Base-by-base conservation (phyloP, 2,888 invertebrate genomes). In the Drosophila neutralis region DNA sequence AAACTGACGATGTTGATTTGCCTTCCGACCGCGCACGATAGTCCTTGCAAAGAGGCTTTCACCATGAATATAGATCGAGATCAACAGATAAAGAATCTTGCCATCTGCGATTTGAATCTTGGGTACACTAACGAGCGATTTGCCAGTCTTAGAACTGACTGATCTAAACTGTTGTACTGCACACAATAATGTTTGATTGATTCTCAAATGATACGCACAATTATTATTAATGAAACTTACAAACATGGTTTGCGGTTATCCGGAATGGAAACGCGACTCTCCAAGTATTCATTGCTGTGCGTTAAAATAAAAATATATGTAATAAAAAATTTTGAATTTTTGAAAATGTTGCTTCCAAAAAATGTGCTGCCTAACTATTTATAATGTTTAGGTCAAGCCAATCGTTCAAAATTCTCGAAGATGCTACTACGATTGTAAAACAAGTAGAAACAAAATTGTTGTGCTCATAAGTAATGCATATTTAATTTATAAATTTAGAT, bases 41-140 rank as follows among this genome's bases (percentile, higher is more conserved):
- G 85, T 85, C 27, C 62, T 76, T 21, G 69, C 59, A 4, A 76
- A 69, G 0, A 58, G 35, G 0, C 71, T 57, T 8, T 68, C 73
- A 1, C 83, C 83, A 38, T 87, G 88, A 13, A 72, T 56, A 31
- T 84, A 76, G 13, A 82, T 48, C 1, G 73, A 21, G 0, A 85
- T 36, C 11, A 84, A 54, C 40, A 84, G 48, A 53, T 82, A 84
- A n/a, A 73, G 64, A 3, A 53, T 36, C 2, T 57, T 18, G 0
- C 83, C 86, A 0, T 69, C 56, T 0, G 18, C 8, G 8, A 83
- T 53, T 10, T 21, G 0, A 29, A 84, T 68, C 45, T 58, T 49
- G 0, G 67, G 63, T 27, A 49, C 11, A 5, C 24, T 51, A 0
- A 68, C 2, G 1, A 83, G 56, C 1, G 36, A 11, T 5, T 35